Base-by-base conservation (phyloP, 2,888 invertebrate species). In the Galerucella pusilla region DNA sequence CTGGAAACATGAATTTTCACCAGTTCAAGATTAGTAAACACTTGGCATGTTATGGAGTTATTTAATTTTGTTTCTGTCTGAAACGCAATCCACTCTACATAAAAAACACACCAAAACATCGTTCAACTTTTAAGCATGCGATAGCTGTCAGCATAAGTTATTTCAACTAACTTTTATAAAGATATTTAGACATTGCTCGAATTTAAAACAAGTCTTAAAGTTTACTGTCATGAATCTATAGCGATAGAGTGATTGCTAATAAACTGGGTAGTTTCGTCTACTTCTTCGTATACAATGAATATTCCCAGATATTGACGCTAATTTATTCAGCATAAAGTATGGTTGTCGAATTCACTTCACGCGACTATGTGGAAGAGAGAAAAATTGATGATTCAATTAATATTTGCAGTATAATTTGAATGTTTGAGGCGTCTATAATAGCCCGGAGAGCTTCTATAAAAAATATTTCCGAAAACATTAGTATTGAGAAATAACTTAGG, bases 41-140 rank as follows among this genome's bases (percentile, higher is more conserved):
- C 71, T 64, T 76, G 59, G 76, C 76, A 73, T 76, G 76, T 73
- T 71, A 57, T 52, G 45, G 70, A 68, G 76, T 73, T 76, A 76
- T 76, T 76, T 69, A 74, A 74, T 76, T 74, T 73, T 63, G 68
- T 71, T 76, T 68, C 67, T 68, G 65, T 70, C 64, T 65, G 49
- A 71, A 76, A 73, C 76, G 71, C 76, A 71, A 76, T 67, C 73
- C 71, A 57, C 76, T 76, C 72, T 67, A 66, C 69, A 73, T 66
- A 76, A 76, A 76, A 76, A 76, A 74, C 76, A 73, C 76, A 71
- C 73, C 45, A 73, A 46, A 76, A 73, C 52, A 73, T 74, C 74
- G 73, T 76, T 76, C 60, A 76, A 76, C 61, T 76, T 73, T 63
- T 64, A 57, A 71, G 66, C 76, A 76, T 76, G 76, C 73, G 59